These are phyloP conservation scores for Laterallus jamaicensis DNA, from an alignment of 2,113 vertebrate species.

Conservation along the genomic window DNA sequence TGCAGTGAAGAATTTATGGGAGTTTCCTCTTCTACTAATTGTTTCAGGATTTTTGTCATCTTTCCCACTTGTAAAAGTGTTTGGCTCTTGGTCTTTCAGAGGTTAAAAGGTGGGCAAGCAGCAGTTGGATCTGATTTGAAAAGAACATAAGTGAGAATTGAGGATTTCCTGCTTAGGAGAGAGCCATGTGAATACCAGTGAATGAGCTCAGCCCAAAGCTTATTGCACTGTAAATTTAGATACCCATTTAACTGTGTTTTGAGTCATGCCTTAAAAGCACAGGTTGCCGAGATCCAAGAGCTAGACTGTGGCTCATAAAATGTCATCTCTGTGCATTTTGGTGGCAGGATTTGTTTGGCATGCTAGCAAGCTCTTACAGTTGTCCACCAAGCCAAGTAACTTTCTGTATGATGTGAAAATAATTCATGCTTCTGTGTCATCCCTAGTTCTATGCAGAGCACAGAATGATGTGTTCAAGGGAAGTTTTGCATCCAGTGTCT, in stretches of 20 bases:
- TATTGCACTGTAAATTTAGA: neutral
- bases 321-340: neutral
- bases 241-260: neutral
- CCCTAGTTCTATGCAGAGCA: neutral
- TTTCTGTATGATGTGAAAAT: neutral
- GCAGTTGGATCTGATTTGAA: neutral
- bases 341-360: neutral
- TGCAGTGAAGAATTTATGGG: neutral
- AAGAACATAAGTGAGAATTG: constrained; percentile 13
- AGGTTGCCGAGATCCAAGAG: neutral
- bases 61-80: neutral
- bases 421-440: neutral
- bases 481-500: neutral
- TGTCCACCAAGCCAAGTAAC: neutral
- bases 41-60: constrained; percentile 7
- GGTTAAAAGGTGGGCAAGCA: constrained; percentile 38
- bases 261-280: neutral
- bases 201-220: neutral
- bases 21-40: neutral
- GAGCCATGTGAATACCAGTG: neutral
- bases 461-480: neutral
- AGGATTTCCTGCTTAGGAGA: neutral
- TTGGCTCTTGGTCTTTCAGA: constrained; percentile 8
- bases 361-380: neutral
- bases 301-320: neutral